These are phyloP conservation scores for Heliconius charithonia DNA, from an alignment of 2,888 invertebrate genomes.

Conservation along the genomic window DNA sequence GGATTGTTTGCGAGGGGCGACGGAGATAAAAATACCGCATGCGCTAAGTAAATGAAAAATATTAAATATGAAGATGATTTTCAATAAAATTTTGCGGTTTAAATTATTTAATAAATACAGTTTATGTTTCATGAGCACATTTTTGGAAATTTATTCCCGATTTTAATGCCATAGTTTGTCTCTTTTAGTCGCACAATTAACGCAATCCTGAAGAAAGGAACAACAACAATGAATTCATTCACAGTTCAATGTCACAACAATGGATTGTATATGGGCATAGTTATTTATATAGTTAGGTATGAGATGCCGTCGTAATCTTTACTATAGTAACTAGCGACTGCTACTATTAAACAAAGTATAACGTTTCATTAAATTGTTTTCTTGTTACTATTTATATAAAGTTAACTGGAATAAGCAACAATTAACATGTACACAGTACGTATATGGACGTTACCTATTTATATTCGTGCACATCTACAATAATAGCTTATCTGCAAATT, in stretches of 20 bases:
- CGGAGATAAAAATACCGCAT: constrained; percentile 48
- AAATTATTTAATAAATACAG: not conserved
- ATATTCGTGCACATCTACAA: constrained; percentile 27
- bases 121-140: not conserved
- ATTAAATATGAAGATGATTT: constrained; percentile 23
- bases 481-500: constrained; percentile 35
- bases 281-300: constrained; percentile 23
- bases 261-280: constrained; percentile 50
- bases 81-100: not conserved
- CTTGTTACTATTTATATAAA: not conserved
- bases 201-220: constrained; percentile 49
- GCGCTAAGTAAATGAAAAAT: constrained; percentile 44
- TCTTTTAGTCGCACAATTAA: constrained; percentile 55
- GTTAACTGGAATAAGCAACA: not conserved
- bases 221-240: constrained; percentile 61
- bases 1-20: constrained; percentile 46
- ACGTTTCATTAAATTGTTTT: not conserved
- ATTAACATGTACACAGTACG: not conserved
- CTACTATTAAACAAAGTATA: not conserved
- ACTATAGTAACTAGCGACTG: constrained; percentile 16
- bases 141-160: constrained; percentile 27
- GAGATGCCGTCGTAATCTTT: constrained; percentile 23
- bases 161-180: constrained; percentile 46
- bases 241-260: constrained; percentile 68
- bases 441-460: constrained; percentile 13